phyloP scores from a whole-genome alignment of 2,888 invertebrate genomes.

The Catocala nupta region DNA sequence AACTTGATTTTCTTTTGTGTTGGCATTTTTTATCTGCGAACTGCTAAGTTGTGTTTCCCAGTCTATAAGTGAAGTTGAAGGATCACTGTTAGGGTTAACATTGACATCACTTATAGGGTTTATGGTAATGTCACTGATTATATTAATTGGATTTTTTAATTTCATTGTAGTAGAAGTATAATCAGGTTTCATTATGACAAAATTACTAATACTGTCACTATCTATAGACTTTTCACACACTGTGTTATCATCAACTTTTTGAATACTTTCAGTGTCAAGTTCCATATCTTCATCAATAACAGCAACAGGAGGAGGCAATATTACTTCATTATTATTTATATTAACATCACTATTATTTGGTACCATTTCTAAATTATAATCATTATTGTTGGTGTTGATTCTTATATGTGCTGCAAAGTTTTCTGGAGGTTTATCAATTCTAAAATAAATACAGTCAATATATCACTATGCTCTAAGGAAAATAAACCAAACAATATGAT shows the following conservation, averaged over 20 bases:
- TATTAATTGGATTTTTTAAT: not conserved
- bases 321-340: conserved; percentile 2
- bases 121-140: conserved; percentile 6
- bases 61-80: not conserved
- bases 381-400: conserved; percentile 29
- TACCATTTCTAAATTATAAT: conserved; percentile 45
- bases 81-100: not conserved
- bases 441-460: conserved; percentile 21
- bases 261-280: not conserved
- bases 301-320: not conserved
- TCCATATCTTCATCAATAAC: not conserved
- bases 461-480: not conserved
- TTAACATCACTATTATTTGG: conserved; percentile 21
- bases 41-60: not conserved
- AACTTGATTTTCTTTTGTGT: not conserved
- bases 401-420: conserved; percentile 42
- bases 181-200: conserved; percentile 8
- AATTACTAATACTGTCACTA: conserved; percentile 9
- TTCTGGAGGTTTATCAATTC: conserved; percentile 27
- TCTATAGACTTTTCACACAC: not conserved
- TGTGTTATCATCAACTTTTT: not conserved
- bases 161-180: not conserved
- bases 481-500: no score
- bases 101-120: not conserved
- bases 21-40: not conserved